Percentiles rank a stretch among this genome's conserved stretches.
Evolutionary conservation across 2,113 vertebrate genomes (phyloP).

Genomic region (Heloderma charlesbogerti): DNA sequence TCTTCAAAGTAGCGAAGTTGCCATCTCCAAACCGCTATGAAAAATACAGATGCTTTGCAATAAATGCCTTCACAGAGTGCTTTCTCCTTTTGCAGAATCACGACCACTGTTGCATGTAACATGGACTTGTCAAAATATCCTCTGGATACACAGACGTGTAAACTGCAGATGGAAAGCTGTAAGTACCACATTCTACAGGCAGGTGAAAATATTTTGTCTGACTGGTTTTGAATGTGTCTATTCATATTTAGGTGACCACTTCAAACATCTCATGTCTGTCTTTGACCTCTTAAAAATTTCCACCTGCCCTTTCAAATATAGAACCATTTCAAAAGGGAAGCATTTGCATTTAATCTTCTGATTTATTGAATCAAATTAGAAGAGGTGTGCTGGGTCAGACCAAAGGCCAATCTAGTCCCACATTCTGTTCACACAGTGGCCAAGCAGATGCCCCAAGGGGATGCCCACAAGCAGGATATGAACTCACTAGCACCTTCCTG

Average conservation of each 20-base stretch:
- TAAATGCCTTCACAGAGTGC: neutral
- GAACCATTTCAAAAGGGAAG: constrained; percentile 18
- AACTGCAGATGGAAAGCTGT: constrained; percentile 84
- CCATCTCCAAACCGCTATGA: neutral
- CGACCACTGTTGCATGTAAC: constrained; percentile 83
- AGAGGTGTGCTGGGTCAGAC: neutral
- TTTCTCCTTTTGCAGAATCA: constrained; percentile 76
- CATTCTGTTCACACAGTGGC: neutral
- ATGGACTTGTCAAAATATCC: constrained; percentile 87
- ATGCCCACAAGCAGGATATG: too few relatives aligned
- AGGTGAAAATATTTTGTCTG: neutral
- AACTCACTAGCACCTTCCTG: too few relatives aligned
- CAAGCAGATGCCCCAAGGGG: too few relatives aligned
- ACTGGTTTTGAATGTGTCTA: constrained; percentile 11
- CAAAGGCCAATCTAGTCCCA: neutral
- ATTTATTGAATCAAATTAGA: neutral
- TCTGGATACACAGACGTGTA: constrained; percentile 84
- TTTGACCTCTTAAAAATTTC: neutral
- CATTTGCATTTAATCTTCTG: neutral
- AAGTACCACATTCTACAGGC: constrained; percentile 62
- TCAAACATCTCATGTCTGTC: constrained; percentile 27
- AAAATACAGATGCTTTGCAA: neutral
- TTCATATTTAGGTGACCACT: neutral
- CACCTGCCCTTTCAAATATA: constrained; percentile 16
- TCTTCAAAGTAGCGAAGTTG: constrained; percentile 3